phyloP scores from a whole-genome alignment of 2,888 invertebrate species.

The Parapristionchus giblindavisi region DNA sequence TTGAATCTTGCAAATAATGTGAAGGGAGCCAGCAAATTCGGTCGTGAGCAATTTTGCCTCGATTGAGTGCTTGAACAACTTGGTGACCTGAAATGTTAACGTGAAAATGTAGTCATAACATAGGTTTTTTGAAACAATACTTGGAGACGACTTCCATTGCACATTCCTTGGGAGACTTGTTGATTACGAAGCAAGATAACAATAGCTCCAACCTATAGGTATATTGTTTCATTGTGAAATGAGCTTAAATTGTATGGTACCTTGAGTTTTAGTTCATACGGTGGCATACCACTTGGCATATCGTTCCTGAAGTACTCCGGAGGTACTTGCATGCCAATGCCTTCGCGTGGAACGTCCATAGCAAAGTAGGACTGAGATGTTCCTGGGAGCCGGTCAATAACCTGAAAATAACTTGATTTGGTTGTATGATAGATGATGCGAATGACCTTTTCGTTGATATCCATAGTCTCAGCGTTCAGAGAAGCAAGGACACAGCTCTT shows the following conservation, averaged over 20 bases:
- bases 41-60: background rate
- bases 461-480: background rate
- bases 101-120: background rate
- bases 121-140: background rate
- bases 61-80: background rate
- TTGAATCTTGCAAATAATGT: background rate
- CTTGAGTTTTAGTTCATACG: background rate
- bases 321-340: background rate
- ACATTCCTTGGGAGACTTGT: background rate
- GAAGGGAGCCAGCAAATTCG: background rate
- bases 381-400: background rate
- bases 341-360: background rate
- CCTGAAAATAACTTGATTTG: background rate
- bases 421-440: background rate
- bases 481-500: slow-evolving; percentile 2
- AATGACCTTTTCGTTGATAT: background rate
- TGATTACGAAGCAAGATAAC: background rate
- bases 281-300: slow-evolving; percentile 7
- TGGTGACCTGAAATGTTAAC: background rate
- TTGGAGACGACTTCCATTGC: background rate
- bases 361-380: background rate
- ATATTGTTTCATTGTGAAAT: background rate
- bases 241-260: background rate
- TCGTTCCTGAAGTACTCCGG: background rate
- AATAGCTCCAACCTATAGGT: background rate